Evolutionary conservation across 2,113 vertebrate genomes (phyloP).

Genomic region (Neomonachus schauinslandi): DNA sequence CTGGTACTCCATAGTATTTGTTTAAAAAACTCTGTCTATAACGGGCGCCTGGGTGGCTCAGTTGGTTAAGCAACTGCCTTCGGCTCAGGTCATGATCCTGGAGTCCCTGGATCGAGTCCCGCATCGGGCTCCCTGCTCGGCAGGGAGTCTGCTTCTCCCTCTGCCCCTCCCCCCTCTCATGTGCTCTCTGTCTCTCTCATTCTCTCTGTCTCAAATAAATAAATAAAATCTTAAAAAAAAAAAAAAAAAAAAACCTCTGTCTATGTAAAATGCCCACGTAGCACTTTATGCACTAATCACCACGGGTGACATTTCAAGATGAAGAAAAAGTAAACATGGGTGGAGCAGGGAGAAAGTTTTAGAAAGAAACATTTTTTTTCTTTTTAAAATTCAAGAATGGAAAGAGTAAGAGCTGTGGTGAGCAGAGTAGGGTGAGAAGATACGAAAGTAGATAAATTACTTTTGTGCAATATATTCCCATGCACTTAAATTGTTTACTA

Average conservation of each 20-base stretch:
- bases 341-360: neutral
- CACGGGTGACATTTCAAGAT: neutral
- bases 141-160: too few relatives aligned
- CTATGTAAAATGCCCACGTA: neutral
- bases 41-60: too few relatives aligned
- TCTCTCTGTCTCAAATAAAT: too few relatives aligned
- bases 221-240: too few relatives aligned
- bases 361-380: neutral
- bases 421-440: neutral
- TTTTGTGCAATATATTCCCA: neutral
- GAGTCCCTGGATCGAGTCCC: too few relatives aligned
- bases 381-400: neutral
- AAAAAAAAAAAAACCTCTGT: too few relatives aligned
- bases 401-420: neutral
- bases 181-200: too few relatives aligned
- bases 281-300: neutral
- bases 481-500: neutral
- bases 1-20: neutral
- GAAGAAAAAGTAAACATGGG: neutral
- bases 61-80: too few relatives aligned
- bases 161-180: too few relatives aligned
- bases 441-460: slow-evolving; percentile 8
- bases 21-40: neutral
- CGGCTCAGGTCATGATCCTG: too few relatives aligned
- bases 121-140: too few relatives aligned